Percentiles rank a stretch among this genome's conserved stretches.
Evolutionary conservation across 2,113 vertebrate genomes (phyloP).

Genomic region (Nettapus auritus): DNA sequence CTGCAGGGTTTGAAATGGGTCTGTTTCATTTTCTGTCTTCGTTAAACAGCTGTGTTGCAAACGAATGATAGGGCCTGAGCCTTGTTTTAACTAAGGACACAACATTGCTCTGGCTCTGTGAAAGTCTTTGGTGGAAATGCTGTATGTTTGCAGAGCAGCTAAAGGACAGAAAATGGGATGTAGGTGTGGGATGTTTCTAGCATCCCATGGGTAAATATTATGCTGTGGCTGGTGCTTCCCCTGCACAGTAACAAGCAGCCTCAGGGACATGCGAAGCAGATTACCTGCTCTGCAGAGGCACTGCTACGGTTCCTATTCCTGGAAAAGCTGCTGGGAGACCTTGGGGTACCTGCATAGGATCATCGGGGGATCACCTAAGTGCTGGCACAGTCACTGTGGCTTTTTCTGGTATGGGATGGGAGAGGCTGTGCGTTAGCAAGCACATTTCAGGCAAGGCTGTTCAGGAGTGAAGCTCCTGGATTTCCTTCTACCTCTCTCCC

Average conservation of each 20-base stretch:
- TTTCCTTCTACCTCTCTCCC: not conserved
- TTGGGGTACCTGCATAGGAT: not conserved
- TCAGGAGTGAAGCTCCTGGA: not conserved
- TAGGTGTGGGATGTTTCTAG: not conserved
- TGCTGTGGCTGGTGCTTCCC: too few relatives aligned
- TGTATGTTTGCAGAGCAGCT: rapidly evolving
- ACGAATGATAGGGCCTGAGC: not conserved
- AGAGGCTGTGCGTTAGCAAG: not conserved
- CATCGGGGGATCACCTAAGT: not conserved
- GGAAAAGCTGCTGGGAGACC: not conserved
- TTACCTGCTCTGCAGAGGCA: too few relatives aligned
- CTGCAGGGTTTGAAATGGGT: not conserved
- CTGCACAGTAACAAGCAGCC: not conserved
- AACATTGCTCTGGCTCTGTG: rapidly evolving
- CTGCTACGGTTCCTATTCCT: not conserved
- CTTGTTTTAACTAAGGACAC: not conserved
- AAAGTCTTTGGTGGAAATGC: not conserved
- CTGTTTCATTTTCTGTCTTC: not conserved
- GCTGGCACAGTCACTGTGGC: not conserved
- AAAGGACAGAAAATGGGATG: not conserved
- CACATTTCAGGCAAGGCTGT: not conserved
- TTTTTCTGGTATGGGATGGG: not conserved
- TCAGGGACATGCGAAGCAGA: too few relatives aligned
- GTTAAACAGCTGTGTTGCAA: not conserved
- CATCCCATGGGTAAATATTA: not conserved